Evolutionary conservation across 2,113 vertebrate species (phyloP), one percentile per base, ranked within the genome.

Genomic region (Lophotis ruficrista): DNA sequence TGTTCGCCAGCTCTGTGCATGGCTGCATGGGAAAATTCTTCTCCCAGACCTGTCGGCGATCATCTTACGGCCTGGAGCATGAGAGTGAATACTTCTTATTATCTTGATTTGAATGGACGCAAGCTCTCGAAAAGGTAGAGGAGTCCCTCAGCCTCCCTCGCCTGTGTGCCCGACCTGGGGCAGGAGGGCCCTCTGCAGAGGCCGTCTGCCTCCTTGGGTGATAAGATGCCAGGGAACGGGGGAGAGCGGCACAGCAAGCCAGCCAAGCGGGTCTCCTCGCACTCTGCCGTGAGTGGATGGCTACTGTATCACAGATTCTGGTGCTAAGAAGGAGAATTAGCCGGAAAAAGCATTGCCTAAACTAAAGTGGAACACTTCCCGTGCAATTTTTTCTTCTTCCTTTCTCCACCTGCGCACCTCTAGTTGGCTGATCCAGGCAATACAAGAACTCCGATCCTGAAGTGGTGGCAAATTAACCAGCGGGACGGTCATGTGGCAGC

Each of bases 11-110:
- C 35, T 50, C 65, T 37, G 47, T 65, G 89, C 65, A 24, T 35
- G 35, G 12, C 54, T 88, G 41, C 64, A 82, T 88, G 95, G 81
- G 92, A 94, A 94, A 94, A 83, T 75, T 79, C 65, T 85, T 72
- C 64, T 43, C n/a, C 0, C 15, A 90, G 93, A 75, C 79, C 60
- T 61, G 38, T 19, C 17, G 19, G 54, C 8, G 62, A 95, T 94
- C 90, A 41, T 88, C 84, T 95, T 94, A 80, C 62, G 5, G 43
- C 65, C 70, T 37, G 72, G 86, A 82, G 90, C 92, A 75, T 43
- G 93, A 81, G 73, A 78, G 51, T 47, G 85, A 80, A 77, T 71
- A 3, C 38, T 83, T 33, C 9, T 86, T 91, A 82, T 94, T 70
- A 51, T 94, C 62, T 75, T 54, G 60, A 24, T 35, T 53, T 93